phyloP scores from a whole-genome alignment of 2,113 vertebrate genomes.

The Vireo altiloquus region DNA sequence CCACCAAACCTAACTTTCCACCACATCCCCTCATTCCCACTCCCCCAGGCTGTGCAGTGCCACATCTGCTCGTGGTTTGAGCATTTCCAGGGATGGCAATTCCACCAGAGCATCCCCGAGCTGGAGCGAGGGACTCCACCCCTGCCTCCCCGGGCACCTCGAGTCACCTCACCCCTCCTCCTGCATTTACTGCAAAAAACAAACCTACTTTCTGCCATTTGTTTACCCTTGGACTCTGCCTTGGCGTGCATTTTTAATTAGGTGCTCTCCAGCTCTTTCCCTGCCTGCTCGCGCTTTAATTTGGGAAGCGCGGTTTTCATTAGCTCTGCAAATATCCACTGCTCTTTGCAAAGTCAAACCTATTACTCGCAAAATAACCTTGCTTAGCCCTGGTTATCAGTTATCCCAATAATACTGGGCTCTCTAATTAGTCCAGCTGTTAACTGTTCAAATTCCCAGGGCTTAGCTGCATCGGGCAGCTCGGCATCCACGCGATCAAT shows the following conservation, averaged over 20 bases:
- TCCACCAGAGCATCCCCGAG: neutral
- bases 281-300: constrained; percentile 9
- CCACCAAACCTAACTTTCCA: rapidly evolving
- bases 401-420: constrained; percentile 46
- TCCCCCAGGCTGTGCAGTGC: neutral
- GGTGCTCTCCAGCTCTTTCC: neutral
- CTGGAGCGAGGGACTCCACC: neutral
- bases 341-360: constrained; percentile 59
- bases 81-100: rapidly evolving
- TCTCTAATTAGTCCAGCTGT: constrained; percentile 61
- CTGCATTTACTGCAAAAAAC: neutral
- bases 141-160: rapidly evolving
- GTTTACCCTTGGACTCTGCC: constrained; percentile 4
- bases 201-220: neutral
- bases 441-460: constrained; percentile 47
- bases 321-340: constrained; percentile 44
- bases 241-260: constrained; percentile 4
- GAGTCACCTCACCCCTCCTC: neutral
- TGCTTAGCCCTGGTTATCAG: constrained; percentile 55
- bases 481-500: neutral
- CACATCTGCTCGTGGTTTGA: rapidly evolving
- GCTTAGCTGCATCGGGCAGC: neutral
- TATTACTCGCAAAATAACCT: constrained; percentile 52
- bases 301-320: constrained; percentile 30
- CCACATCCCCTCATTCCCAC: neutral